A percentile compares a stretch with the other conserved stretches of the same genome.
Conservation (phyloP, 2,888 invertebrate species). For the Danaus chrysippus region DNA sequence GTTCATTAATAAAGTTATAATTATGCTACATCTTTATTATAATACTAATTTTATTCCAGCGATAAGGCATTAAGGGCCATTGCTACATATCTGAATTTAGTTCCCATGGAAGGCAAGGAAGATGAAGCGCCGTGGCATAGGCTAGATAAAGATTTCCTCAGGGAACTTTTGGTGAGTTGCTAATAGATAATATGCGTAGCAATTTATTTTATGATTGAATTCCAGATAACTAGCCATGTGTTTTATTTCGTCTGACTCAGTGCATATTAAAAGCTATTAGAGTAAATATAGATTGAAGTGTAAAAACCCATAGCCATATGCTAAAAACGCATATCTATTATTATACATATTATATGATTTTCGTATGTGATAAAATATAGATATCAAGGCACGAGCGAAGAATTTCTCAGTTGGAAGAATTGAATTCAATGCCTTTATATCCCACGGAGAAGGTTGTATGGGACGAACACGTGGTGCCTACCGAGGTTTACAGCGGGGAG, state of each 20-base stretch:
- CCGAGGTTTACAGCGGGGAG: constrained; percentile 97
- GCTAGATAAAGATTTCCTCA: constrained; percentile 88
- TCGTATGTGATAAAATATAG: constrained; percentile 37
- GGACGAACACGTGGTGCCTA: constrained; percentile 99
- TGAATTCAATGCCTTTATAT: constrained; percentile 99
- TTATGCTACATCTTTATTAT: not conserved
- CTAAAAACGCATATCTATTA: not conserved
- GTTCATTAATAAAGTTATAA: not conserved
- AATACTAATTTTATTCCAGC: constrained; percentile 49
- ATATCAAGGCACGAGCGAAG: constrained; percentile 92
- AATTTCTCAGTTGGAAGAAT: constrained; percentile 93
- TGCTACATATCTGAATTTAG: constrained; percentile 91
- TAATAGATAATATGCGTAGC: not conserved
- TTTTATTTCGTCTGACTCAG: constrained; percentile 2
- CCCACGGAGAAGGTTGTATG: constrained; percentile 99
- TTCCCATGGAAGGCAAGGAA: constrained; percentile 86
- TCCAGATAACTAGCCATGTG: constrained; percentile 2
- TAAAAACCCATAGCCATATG: not conserved
- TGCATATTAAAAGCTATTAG: not conserved
- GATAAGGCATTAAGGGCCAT: constrained; percentile 89
- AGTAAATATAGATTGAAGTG: not conserved
- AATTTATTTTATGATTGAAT: not conserved
- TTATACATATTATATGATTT: too few relatives aligned
- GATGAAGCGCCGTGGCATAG: constrained; percentile 86
- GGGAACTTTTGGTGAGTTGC: constrained; percentile 88